Evolutionary conservation across 2,113 vertebrate genomes (phyloP), one percentile per base, ranked within the genome.

Genomic region (Entelurus aequoreus): DNA sequence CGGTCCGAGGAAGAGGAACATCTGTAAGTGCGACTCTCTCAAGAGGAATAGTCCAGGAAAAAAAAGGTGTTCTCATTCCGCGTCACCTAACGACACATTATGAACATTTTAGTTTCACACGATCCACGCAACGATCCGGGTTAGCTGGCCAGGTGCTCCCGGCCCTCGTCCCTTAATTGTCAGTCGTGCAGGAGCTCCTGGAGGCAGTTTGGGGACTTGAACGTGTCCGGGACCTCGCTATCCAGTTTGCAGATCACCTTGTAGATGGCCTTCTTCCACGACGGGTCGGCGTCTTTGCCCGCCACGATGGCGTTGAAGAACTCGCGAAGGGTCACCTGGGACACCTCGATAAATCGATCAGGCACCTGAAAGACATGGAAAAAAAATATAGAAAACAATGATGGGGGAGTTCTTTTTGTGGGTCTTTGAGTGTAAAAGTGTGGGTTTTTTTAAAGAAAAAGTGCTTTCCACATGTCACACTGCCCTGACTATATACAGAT

Each of bases 181-280:
- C 78, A 88, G 83, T 98, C 96, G 56, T 97, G 96, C 79, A 98
- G 95, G 77, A 98, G 96, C 76, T 98, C 95, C 84, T 98, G 95
- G 82, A 98, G 95, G 89, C 96, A 98, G 91, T 95, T 97, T 68
- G 95, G 95, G 69, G 96, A 98, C 84, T 98, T 98, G 91, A 98
- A 98, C 87, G 96, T 91, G 73, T 98, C 96, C 1, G 96, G 96
- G 79, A 98, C 94, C 80, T 98, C 96, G 70, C 94, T 94, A 93
- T 98, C 96, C 90, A 98, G 91, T 87, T 98, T 98, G 91, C 96
- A 98, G 92, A 98, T 98, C 88, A 98, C 96, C 92, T 98, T 98
- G 90, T 98, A 98, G 87, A 98, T 98, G 89, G 96, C 96, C 92
- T 98, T 98, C 92, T 98, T 98, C 96, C 96, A 98, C 81, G 96